Percentiles rank a stretch among this genome's conserved stretches.
Evolutionary conservation across 2,888 invertebrate genomes (phyloP).

Genomic region (Eucriotettix oculatus): DNA sequence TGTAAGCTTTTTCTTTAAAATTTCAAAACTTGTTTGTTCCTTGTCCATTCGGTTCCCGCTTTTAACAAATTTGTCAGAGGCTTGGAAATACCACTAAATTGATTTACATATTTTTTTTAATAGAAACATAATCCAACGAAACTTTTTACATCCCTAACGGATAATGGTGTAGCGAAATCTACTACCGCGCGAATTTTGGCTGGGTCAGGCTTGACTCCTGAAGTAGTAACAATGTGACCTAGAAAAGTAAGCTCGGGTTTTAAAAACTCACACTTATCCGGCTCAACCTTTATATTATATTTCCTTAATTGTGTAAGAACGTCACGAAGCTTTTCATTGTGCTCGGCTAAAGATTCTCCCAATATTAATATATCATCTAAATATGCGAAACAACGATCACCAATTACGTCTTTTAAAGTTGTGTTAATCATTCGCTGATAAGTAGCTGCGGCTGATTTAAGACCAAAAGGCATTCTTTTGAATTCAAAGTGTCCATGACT

Average conservation of each 20-base stretch:
- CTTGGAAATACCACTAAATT: too few relatives aligned
- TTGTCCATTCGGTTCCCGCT: too few relatives aligned
- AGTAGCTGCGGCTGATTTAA: slow-evolving; percentile 18
- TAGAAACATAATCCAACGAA: too few relatives aligned
- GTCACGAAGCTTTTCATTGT: neutral
- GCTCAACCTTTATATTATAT: neutral
- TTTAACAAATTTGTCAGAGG: too few relatives aligned
- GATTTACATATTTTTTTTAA: too few relatives aligned
- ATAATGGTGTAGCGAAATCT: too few relatives aligned
- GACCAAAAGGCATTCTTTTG: slow-evolving; percentile 19
- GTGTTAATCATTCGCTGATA: slow-evolving; percentile 20
- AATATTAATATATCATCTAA: slow-evolving; percentile 18
- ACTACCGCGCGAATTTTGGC: too few relatives aligned
- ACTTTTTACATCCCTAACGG: too few relatives aligned
- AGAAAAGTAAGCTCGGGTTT: slow-evolving; percentile 17
- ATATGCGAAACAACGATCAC: slow-evolving; percentile 16
- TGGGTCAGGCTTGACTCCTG: too few relatives aligned
- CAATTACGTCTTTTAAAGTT: slow-evolving; percentile 17
- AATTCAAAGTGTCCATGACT: slow-evolving; percentile 12
- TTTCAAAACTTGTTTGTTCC: too few relatives aligned
- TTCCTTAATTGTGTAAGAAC: neutral
- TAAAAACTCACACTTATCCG: slow-evolving; percentile 1
- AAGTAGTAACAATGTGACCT: slow-evolving; percentile 22
- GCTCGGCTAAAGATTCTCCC: neutral
- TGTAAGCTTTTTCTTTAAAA: too few relatives aligned